Base-by-base conservation (phyloP, 2,888 invertebrate genomes). In the Strigamia maritima region DNA sequence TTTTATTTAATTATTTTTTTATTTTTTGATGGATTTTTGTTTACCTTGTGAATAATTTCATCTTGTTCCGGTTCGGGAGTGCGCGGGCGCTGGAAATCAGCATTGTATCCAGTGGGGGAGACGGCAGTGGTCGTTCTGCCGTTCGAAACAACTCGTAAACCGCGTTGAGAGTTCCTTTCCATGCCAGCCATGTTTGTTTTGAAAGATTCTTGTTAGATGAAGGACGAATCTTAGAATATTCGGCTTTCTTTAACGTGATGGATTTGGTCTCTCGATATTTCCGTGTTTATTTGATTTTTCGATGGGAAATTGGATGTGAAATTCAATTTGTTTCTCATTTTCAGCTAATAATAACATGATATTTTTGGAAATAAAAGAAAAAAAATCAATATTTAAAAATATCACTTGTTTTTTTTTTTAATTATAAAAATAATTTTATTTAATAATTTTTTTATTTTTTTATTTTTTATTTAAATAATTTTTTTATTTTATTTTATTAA, bases 1-100 rank as follows among this genome's bases (percentile, higher is more conserved):
- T 8, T 38, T 38, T 38, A 8, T 38, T 38, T 38, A 38, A 8
- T 38, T 44, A 44, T 44, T 14, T 49, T n/a, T 19, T 49, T 49
- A 2, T 49, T 49, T 19, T 49, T 49, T 49, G 16, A 12, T 40
- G 10, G 10, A 16, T 22, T 54, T 54, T 54, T n/a, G 22, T 54
- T 49, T 77, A 77, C 77, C 77, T 77, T 77, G 31, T 77, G 77
- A 31, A 77, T 77, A 19, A 60, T 31, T 77, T 77, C 77, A 54
- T 77, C 77, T 14, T 77, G 40, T 60, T 49, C 60, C 40, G 60
- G 54, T 77, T 77, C 77, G 24, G 77, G 49, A 8, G 60, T 44
- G 10, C 44, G 77, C 14, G 77, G 77, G 0, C 77, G 22, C 24
- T 44, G 44, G 19, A 77, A 77, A 3, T 40, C 31, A 0, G 77